phyloP scores from a whole-genome alignment of 2,888 invertebrate genomes.

The Clistopyga incitator region DNA sequence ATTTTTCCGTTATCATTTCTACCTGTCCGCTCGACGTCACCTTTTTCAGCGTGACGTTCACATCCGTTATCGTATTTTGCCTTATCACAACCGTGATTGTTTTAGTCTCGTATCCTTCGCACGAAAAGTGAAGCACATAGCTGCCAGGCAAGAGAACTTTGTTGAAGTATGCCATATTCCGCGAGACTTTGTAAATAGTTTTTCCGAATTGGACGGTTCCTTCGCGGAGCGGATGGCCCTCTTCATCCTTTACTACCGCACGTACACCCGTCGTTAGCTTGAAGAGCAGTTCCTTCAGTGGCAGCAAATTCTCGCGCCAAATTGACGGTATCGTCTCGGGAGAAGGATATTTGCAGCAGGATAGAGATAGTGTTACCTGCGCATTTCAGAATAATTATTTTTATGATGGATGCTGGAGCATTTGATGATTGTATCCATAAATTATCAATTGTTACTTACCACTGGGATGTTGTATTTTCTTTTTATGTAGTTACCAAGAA shows the following conservation, averaged over 20 bases:
- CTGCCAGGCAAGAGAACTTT: conserved; percentile 89
- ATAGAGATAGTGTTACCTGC: conserved; percentile 84
- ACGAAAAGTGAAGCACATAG: conserved; percentile 87
- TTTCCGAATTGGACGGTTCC: conserved; percentile 90
- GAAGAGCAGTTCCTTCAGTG: conserved; percentile 78
- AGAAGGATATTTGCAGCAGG: conserved; percentile 93
- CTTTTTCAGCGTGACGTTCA: conserved; percentile 79
- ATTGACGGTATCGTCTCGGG: conserved; percentile 80
- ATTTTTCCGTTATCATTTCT: conserved; percentile 53
- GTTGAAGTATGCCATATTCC: conserved; percentile 90
- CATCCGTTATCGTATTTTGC: conserved; percentile 81
- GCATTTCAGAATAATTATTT: conserved; percentile 36
- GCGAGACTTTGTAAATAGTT: conserved; percentile 87
- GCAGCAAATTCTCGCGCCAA: conserved; percentile 82
- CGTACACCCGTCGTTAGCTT: conserved; percentile 79
- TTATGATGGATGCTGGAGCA: neutral
- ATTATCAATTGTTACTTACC: conserved; percentile 72
- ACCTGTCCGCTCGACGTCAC: conserved; percentile 43
- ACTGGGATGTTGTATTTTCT: conserved; percentile 88
- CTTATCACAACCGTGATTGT: conserved; percentile 84
- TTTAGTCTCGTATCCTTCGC: conserved; percentile 87
- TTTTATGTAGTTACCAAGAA: conserved; percentile 84
- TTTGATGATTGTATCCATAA: neutral
- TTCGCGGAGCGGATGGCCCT: conserved; percentile 88
- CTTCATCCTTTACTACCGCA: conserved; percentile 86